Conservation (phyloP, 2,888 invertebrate genomes). For the Eudasyphora cyanicolor region DNA sequence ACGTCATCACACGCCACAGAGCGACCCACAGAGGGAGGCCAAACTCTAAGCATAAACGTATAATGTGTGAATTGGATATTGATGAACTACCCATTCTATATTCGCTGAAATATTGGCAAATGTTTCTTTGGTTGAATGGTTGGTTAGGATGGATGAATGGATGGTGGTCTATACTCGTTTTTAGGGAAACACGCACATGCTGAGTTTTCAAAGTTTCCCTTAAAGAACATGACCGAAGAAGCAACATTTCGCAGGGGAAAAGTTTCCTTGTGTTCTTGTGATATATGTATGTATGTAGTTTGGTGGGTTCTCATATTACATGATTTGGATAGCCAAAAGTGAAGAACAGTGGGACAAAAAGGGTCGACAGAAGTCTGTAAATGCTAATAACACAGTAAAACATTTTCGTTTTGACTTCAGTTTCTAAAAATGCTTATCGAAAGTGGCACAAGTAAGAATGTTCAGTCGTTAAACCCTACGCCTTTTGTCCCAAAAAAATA, state of each 20-base stretch:
- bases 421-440: too few relatives aligned
- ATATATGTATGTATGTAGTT: background rate
- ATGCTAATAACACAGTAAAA: too few relatives aligned
- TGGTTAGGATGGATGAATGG: too few relatives aligned
- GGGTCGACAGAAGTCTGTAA: too few relatives aligned
- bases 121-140: background rate
- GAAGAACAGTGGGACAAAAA: slow-evolving; percentile 3
- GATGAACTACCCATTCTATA: background rate
- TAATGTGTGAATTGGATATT: slow-evolving; percentile 54
- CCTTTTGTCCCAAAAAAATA: too few relatives aligned
- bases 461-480: too few relatives aligned
- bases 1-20: slow-evolving; percentile 2
- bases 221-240: background rate
- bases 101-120: background rate
- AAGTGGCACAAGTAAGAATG: too few relatives aligned
- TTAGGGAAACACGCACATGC: slow-evolving; percentile 38
- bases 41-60: slow-evolving; percentile 12
- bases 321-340: background rate
- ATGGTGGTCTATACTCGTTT: background rate
- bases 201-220: slow-evolving; percentile 1
- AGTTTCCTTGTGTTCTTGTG: background rate
- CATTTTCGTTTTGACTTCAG: too few relatives aligned
- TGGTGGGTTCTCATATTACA: background rate
- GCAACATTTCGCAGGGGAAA: background rate
- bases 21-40: background rate